Base-by-base conservation (phyloP, 2,797 vertebrate species). In the Miichthys miiuy region DNA sequence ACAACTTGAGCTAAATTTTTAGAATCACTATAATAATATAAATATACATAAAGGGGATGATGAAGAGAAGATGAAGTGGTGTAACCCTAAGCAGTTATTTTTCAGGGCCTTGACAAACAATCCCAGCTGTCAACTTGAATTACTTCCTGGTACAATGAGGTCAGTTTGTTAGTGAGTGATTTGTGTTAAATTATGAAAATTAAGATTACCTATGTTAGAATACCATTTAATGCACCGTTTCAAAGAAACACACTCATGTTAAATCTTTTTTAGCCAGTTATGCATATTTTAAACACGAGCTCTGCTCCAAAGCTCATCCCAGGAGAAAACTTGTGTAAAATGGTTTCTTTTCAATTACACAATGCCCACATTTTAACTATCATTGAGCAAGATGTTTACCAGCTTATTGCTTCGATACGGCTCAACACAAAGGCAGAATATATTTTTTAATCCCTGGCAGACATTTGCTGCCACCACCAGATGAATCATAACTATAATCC, bases 401-500 rank as follows among this genome's bases (percentile, higher is more conserved):
- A 56, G 14, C 69, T 67, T 14, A 63, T 73, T 77, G 27, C 78
- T 82, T 18, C 25, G 50, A 13, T 46, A 56, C 7, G 2, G 27
- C 56, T 38, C 34, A 60, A 44, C 73, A 84, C 64, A 73, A 82
- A 72, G 56, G 42, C 2, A 3, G 57, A 67, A 67, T 74, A 71
- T 44, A 72, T 70, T 54, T 50, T 55, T 63, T 46, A 56, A 41
- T 64, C 67, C 73, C 75, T 75, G 20, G 65, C 72, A 68, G 71
- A 83, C 54, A 69, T 69, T 72, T 41, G 3, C 75, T 41, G 25
- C 64, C 23, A 80, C 63, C 54, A 65, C 69, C 66, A 75, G 63
- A 81, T 81, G 69, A 86, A 81, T 85, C 68, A 47, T 47, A 76
- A 55, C 73, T 30, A 21, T 82, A 88, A 92, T 90, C 76, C 81